Evolutionary conservation across 2,888 invertebrate genomes (phyloP).

Genomic region (Bursaphelenchus okinawaensis): DNA sequence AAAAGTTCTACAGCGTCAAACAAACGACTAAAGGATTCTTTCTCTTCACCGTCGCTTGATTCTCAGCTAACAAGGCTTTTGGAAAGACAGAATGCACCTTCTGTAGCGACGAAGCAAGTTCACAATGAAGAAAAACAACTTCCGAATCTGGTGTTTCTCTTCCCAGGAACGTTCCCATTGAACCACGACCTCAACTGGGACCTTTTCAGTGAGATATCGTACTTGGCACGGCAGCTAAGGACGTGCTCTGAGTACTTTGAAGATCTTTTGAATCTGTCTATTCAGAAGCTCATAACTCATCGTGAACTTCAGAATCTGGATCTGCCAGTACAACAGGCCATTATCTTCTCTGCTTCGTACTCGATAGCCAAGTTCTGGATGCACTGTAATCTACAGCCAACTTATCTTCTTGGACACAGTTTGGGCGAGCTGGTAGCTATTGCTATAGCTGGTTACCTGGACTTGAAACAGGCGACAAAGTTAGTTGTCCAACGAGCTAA

Average conservation of each 20-base stretch:
- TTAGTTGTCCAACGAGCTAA: slow-evolving; percentile 34
- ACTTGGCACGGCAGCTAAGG: slow-evolving; percentile 1
- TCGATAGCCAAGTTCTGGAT: slow-evolving; percentile 37
- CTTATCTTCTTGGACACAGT: slow-evolving; percentile 38
- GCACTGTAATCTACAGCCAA: slow-evolving; percentile 25
- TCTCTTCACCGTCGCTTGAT: neutral
- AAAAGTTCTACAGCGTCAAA: neutral
- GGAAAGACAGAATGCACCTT: neutral
- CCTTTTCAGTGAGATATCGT: neutral
- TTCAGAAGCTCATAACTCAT: neutral
- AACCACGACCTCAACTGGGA: neutral
- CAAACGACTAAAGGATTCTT: neutral
- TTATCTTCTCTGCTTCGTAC: slow-evolving; percentile 39
- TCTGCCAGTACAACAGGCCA: slow-evolving; percentile 27
- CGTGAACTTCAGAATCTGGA: neutral
- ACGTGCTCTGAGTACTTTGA: slow-evolving; percentile 3
- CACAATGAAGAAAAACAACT: neutral
- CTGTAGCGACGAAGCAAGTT: neutral
- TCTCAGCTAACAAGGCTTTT: neutral
- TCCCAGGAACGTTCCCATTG: slow-evolving; percentile 9
- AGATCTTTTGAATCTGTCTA: neutral
- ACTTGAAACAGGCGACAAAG: slow-evolving; percentile 19
- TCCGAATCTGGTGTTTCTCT: slow-evolving; percentile 9
- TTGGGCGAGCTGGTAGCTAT: slow-evolving; percentile 46
- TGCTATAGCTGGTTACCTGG: slow-evolving; percentile 22